Conservation (phyloP, 2,888 invertebrate species). For the Ernsta delagoae region DNA sequence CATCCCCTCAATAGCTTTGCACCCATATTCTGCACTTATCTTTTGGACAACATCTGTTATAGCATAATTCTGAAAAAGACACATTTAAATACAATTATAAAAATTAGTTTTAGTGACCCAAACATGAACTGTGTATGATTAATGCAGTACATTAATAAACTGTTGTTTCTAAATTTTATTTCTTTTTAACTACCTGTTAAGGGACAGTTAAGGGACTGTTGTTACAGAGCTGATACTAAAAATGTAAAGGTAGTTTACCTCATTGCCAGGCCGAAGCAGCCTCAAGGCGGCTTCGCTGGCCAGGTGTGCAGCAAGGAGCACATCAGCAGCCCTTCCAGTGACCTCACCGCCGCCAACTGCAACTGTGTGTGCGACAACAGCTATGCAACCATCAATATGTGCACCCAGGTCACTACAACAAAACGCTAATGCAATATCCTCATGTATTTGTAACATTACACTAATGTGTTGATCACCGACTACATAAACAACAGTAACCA, state of each 20-base stretch:
- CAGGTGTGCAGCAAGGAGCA: constrained; percentile 96
- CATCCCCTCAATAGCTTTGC: constrained; percentile 99
- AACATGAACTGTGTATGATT: too few relatives aligned
- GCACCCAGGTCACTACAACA: constrained; percentile 96
- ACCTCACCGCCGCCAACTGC: constrained; percentile 93
- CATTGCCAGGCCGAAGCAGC: constrained; percentile 95
- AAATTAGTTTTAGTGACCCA: too few relatives aligned
- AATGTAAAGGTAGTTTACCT: constrained; percentile 78
- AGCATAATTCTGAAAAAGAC: constrained; percentile 89
- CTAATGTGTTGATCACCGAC: neutral
- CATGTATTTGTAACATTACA: constrained; percentile 2
- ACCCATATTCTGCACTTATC: constrained; percentile 96
- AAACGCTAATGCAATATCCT: constrained; percentile 31
- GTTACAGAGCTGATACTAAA: neutral
- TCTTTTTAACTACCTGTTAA: too few relatives aligned
- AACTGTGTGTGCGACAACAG: constrained; percentile 98
- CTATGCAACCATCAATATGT: constrained; percentile 99
- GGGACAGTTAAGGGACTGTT: too few relatives aligned
- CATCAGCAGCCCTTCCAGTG: constrained; percentile 96
- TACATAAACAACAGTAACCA: neutral
- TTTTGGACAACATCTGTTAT: constrained; percentile 97
- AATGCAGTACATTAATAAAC: neutral
- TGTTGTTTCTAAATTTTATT: neutral
- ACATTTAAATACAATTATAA: too few relatives aligned
- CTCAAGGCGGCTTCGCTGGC: constrained; percentile 98